Conservation (phyloP, 2,797 vertebrate genomes). For the Chanos chanos region DNA sequence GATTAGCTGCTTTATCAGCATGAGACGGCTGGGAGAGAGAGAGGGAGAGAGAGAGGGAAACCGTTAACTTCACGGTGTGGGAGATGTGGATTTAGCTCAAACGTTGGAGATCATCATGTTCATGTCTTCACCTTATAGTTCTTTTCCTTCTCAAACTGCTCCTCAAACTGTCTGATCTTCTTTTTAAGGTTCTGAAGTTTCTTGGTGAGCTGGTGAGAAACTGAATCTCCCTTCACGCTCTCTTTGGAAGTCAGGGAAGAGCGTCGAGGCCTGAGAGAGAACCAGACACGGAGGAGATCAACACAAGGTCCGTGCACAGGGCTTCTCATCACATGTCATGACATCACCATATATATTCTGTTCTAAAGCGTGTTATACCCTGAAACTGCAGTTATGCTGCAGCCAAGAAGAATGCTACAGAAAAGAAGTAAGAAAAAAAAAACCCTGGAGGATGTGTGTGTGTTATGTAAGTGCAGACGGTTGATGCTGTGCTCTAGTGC, state of each 20-base stretch:
- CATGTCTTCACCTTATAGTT: conserved; percentile 81
- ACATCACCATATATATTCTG: too few species aligned
- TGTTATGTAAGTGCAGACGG: background rate
- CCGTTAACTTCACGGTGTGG: background rate
- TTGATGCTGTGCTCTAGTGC: background rate
- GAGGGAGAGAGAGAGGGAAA: background rate
- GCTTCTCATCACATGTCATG: too few species aligned
- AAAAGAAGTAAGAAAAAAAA: background rate
- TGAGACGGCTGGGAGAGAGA: conserved; percentile 81
- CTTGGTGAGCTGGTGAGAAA: conserved; percentile 91
- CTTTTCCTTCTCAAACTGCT: conserved; percentile 95
- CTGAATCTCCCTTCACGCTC: conserved; percentile 81
- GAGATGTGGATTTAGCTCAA: background rate
- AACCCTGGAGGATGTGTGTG: background rate
- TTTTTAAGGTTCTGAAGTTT: conserved; percentile 92
- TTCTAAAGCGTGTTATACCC: too few species aligned
- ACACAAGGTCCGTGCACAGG: too few species aligned
- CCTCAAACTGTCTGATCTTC: conserved; percentile 97
- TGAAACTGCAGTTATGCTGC: too few species aligned
- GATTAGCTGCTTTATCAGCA: conserved; percentile 93
- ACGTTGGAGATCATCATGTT: background rate
- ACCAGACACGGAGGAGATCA: too few species aligned
- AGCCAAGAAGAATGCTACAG: too few species aligned
- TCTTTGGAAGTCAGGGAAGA: conserved; percentile 91
- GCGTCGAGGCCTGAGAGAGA: conserved; percentile 77